Base-by-base conservation (phyloP, 2,113 vertebrate species). In the Vanacampus margaritifer region DNA sequence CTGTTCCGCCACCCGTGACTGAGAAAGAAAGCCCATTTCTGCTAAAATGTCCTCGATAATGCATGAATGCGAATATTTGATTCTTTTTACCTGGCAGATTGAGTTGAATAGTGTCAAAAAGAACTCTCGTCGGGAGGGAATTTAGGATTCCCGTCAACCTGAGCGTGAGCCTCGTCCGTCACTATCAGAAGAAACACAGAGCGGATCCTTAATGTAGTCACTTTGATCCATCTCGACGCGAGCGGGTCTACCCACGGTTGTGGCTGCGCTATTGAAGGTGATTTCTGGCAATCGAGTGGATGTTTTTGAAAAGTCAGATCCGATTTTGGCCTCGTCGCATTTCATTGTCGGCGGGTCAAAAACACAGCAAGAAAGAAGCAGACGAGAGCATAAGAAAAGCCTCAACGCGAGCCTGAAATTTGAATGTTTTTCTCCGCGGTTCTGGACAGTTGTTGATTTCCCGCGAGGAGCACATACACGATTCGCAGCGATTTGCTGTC, bases 1-100 rank as follows among this genome's bases (percentile, higher is more conserved):
- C 48, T 57, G 43, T 73, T 75, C 61, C 21, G 26, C 58, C 26
- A 65, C 59, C 67, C 48, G 28, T 66, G 70, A 70, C 41, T 51
- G 45, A 35, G 23, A 61, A 73, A 76, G 64, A 81, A 78, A 83
- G 37, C 39, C n/a, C 23, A 26, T 51, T 51, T 51, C 43, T 64
- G 23, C 43, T 62, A 19, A 72, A 73, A 72, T 62, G 58, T 79
- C 79, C 58, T 72, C 59, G 71, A 76, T 67, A 69, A 71, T 61
- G 54, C 69, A 45, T 60, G 64, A 58, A 76, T 67, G 28, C 28
- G 76, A 48, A 71, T 75, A 73, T 65, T 43, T 58, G 43, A 64
- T 75, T 69, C 73, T 73, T 71, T 21, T 51, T 5, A 62, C n/a
- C 35, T 3, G 36, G 75, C 37, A 67, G 53, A 54, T 24, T 13